Base-by-base conservation (phyloP, 30 jellyfish, hydroid and myxozoan genomes). In the Aurelia aurita complex sp. Pacific region DNA sequence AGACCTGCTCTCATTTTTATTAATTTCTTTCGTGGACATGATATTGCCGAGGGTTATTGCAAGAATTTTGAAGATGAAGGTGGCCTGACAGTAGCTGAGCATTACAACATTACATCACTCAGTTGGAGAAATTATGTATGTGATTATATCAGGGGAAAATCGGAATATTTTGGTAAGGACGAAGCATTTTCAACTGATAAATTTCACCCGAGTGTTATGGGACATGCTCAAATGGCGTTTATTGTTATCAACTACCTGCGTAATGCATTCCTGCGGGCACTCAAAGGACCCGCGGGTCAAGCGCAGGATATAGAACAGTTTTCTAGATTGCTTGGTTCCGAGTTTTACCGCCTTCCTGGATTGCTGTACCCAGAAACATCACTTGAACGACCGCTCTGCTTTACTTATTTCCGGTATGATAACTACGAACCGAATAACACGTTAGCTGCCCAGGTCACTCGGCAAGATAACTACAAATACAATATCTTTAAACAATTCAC, bases 191-290 rank as follows among this genome's bases (percentile, higher is more conserved):
- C 95, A 18, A 33, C 88, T 10, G 99, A 95, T 54, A 52, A 83
- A 9, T 83, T 95, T 46, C 99, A 95, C 59, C 99, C 99, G 59
- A 95, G 99, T 68, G 77, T 90, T 23, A 79, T 89, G 33, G 99
- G 97, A 14, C 99, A 95, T 79, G 99, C 99, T 17, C 99, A 95
- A 59, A 95, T 95, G 99, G 98, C 98, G 10, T 95, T 89, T 76
- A 81, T 95, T 32, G 89, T 95, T 65, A 95, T 95, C 7, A 88
- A 95, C 80, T 92, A 95, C 62, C 88, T 95, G 23, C 91, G 94
- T 23, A 85, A 79, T 68, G 91, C 89, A 46, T 95, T 95, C 69
- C 72, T 90, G 71, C 94, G 98, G 46, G 89, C 88, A 66, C 88
- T 95, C 52, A 60, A 63, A 67, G 89, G 86, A 9, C 91, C 89